phyloP scores from a whole-genome alignment of 1,140 invertebrate genomes.

The Drosophila sturtevanti region DNA sequence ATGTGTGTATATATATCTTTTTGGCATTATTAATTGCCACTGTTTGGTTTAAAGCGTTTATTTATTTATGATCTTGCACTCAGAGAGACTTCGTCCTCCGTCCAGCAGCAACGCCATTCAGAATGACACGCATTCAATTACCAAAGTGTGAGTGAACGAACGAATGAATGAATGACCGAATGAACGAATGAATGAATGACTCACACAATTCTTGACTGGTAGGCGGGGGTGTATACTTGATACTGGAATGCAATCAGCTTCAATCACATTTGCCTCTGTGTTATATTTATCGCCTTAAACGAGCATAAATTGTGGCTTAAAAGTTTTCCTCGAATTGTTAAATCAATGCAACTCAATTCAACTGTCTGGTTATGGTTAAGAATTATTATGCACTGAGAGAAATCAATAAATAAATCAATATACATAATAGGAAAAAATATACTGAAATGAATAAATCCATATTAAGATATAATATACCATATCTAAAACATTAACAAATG shows the following conservation, averaged over 20 bases:
- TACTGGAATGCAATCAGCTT: constrained; percentile 74
- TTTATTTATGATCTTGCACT: constrained; percentile 55
- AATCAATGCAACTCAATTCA: constrained; percentile 49
- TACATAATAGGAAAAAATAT: not conserved
- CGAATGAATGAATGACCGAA: constrained; percentile 27
- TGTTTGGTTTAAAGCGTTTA: constrained; percentile 56
- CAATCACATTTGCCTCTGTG: constrained; percentile 68
- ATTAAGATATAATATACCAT: too few species aligned
- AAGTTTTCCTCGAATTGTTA: constrained; percentile 72
- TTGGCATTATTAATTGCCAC: constrained; percentile 64
- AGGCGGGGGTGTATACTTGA: constrained; percentile 11
- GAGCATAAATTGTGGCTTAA: constrained; percentile 79
- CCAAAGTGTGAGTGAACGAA: constrained; percentile 10
- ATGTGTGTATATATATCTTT: constrained; percentile 16
- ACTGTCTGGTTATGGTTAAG: constrained; percentile 24
- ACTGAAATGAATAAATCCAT: too few species aligned
- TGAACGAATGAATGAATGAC: constrained; percentile 32
- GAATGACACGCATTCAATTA: constrained; percentile 75
- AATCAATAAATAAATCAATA: not conserved
- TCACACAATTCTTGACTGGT: constrained; percentile 32
- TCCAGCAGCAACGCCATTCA: constrained; percentile 47
- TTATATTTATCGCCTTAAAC: constrained; percentile 79
- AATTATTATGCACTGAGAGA: constrained; percentile 41
- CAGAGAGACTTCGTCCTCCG: constrained; percentile 16
- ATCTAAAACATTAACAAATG: too few species aligned